Conservation (phyloP, 1,140 invertebrate species). For the Scaptomyza pallida region DNA sequence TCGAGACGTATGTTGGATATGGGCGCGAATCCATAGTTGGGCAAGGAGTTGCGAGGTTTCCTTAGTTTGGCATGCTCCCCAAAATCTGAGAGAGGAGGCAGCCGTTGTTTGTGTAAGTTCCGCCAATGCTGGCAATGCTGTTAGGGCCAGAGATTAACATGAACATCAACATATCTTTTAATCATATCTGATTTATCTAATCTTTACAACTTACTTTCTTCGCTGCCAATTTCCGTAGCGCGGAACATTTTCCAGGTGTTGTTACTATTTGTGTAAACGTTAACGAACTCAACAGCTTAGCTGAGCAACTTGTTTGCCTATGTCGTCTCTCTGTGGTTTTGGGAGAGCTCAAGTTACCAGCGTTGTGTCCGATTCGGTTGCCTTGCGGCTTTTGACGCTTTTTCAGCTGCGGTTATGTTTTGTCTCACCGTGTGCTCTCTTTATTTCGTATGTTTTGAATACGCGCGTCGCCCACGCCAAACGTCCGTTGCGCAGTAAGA, state of each 20-base stretch:
- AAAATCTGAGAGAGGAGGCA: conserved; percentile 9
- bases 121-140: conserved; percentile 70
- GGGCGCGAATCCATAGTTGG: conserved; percentile 70
- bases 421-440: conserved; percentile 41
- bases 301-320: conserved; percentile 32
- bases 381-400: conserved; percentile 67
- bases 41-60: conserved; percentile 50
- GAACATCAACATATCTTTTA: conserved; percentile 12
- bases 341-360: conserved; percentile 51
- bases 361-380: conserved; percentile 24
- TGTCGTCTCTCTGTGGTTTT: conserved; percentile 9
- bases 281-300: conserved; percentile 36
- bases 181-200: conserved; percentile 43
- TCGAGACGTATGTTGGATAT: conserved; percentile 47
- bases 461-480: conserved; percentile 27
- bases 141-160: neutral
- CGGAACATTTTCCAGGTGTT: conserved; percentile 70
- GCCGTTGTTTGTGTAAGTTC: conserved; percentile 50
- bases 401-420: conserved; percentile 35
- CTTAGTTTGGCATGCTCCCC: conserved; percentile 40
- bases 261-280: conserved; percentile 32
- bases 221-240: conserved; percentile 77
- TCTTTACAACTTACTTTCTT: conserved; percentile 72
- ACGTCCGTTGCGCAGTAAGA: conserved; percentile 46
- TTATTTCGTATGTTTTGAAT: conserved; percentile 20